A percentile compares a stretch with the other conserved stretches of the same genome.
Evolutionary conservation across 2,797 vertebrate species (phyloP).

Genomic region (Pseudocheirus occidentalis): DNA sequence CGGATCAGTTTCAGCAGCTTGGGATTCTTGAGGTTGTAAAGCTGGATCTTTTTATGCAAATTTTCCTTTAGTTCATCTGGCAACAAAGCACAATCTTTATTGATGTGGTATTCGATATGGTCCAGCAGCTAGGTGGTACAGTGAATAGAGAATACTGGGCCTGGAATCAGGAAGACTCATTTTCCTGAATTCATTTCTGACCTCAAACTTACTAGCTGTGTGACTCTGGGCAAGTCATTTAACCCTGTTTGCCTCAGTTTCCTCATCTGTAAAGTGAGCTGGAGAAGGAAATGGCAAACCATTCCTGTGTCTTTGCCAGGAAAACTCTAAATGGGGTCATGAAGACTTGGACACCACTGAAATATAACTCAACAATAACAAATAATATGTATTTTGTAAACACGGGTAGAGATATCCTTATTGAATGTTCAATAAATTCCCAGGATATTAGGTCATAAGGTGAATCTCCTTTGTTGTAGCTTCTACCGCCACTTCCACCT

Average conservation of each 20-base stretch:
- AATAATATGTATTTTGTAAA: no score
- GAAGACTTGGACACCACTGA: neutral
- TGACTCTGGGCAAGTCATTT: neutral
- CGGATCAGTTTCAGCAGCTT: constrained; percentile 82
- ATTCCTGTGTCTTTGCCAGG: neutral
- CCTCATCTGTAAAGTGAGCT: neutral
- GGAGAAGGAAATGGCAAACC: neutral
- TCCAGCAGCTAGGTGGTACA: neutral
- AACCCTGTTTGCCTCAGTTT: neutral
- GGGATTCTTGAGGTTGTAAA: constrained; percentile 64
- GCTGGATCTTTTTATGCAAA: constrained; percentile 70
- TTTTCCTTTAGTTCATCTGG: constrained; percentile 73
- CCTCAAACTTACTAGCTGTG: neutral
- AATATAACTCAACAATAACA: neutral
- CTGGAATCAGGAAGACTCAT: neutral
- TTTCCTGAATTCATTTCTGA: neutral
- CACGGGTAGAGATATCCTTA: neutral
- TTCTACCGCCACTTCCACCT: neutral
- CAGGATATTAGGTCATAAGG: neutral
- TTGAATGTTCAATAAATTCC: neutral
- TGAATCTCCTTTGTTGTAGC: neutral
- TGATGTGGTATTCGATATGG: neutral
- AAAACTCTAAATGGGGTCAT: neutral
- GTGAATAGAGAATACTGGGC: neutral
- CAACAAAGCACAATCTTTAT: constrained; percentile 43